A percentile compares a stretch with the other conserved stretches of the same genome.
These are phyloP conservation scores for Idris sp. DNA, from an alignment of 1,140 invertebrate genomes.

Conservation along the genomic window DNA sequence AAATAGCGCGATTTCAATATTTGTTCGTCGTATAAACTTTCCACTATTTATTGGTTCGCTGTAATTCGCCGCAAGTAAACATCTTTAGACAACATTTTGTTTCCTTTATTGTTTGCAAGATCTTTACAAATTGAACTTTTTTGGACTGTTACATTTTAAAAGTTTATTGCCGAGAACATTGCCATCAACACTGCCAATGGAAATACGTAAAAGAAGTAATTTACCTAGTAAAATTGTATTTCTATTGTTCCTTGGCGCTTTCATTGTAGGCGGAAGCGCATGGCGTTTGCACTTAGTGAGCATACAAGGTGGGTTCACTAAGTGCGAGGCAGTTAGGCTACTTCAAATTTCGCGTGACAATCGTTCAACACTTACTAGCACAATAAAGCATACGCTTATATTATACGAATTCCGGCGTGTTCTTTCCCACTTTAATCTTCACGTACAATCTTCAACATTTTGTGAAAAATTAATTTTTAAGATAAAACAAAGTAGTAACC, in stretches of 20 bases:
- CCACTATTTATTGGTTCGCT: conserved; percentile 26
- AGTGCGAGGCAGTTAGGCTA: conserved; percentile 56
- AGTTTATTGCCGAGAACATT: too few relatives aligned
- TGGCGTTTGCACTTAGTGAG: conserved; percentile 56
- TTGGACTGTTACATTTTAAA: too few relatives aligned
- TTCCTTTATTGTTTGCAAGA: too few relatives aligned
- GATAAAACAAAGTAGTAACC: too few relatives aligned
- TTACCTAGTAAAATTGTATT: conserved; percentile 59
- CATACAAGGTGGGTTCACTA: conserved; percentile 36
- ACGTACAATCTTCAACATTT: conserved; percentile 18
- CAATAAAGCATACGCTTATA: conserved; percentile 36
- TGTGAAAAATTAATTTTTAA: too few relatives aligned
- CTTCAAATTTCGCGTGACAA: conserved; percentile 62
- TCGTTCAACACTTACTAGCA: conserved; percentile 44
- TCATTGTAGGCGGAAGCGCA: conserved; percentile 49
- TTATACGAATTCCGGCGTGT: conserved; percentile 26
- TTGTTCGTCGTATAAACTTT: conserved; percentile 35
- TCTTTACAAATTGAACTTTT: too few relatives aligned
- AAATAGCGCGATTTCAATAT: conserved; percentile 41
- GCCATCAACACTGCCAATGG: too few relatives aligned
- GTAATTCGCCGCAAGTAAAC: conserved; percentile 42
- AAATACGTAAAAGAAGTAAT: conserved; percentile 62
- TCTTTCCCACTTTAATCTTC: conserved; percentile 26
- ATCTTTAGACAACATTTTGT: conserved; percentile 29
- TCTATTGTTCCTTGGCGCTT: conserved; percentile 57